Conservation (phyloP, 2,888 invertebrate genomes). For the Orthosia gothica region DNA sequence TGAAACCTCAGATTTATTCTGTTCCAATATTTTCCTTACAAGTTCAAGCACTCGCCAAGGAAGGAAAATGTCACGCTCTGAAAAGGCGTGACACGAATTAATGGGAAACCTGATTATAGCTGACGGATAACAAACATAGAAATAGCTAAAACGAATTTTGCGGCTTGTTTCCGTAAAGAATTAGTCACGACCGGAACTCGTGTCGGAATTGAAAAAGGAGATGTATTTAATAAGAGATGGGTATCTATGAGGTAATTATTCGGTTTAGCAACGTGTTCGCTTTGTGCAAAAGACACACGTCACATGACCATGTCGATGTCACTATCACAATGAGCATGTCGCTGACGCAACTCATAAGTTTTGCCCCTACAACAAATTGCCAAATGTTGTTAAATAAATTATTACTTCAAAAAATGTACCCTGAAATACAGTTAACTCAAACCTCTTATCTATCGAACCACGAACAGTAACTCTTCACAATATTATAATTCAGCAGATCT, state of each 20-base stretch:
- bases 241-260: too few relatives aligned
- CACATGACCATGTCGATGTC: too few relatives aligned
- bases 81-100: conserved; percentile 32
- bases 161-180: conserved; percentile 8
- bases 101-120: conserved; percentile 24
- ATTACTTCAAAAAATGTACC: too few relatives aligned
- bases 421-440: neutral
- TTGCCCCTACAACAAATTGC: too few relatives aligned
- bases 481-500: neutral
- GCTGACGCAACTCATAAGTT: too few relatives aligned
- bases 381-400: too few relatives aligned
- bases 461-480: neutral
- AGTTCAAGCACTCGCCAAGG: neutral
- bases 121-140: conserved; percentile 8
- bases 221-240: too few relatives aligned
- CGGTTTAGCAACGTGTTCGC: too few relatives aligned
- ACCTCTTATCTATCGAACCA: neutral
- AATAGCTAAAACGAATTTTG: conserved; percentile 9
- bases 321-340: too few relatives aligned
- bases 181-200: conserved; percentile 2
- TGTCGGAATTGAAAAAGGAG: neutral
- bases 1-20: neutral
- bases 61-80: conserved; percentile 20
- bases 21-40: conserved; percentile 14
- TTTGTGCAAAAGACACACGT: too few relatives aligned